These are phyloP conservation scores for Anguilla rostrata DNA, from an alignment of 2,113 vertebrate species.

Conservation along the genomic window DNA sequence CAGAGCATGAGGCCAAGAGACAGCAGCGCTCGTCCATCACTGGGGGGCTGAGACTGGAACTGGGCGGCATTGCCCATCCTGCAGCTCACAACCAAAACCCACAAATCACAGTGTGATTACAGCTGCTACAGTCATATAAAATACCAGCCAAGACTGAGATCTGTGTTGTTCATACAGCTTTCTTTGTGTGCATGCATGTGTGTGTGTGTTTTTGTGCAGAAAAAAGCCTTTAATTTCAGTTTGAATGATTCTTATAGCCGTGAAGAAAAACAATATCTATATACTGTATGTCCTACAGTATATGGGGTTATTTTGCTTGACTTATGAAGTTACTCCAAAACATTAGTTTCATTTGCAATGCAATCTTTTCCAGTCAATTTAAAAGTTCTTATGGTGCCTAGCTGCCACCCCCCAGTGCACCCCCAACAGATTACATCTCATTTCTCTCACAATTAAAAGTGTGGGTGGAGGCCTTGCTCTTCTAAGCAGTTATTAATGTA, in stretches of 20 bases:
- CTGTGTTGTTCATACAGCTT: constrained; percentile 47
- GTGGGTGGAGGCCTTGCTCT: constrained; percentile 7
- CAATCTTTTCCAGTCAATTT: not conserved
- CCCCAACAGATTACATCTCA: constrained; percentile 19
- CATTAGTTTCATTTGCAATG: not conserved
- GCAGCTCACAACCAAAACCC: constrained; percentile 28
- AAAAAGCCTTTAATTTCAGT: too few species aligned
- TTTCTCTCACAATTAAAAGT: constrained; percentile 25
- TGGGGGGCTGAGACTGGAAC: constrained; percentile 51
- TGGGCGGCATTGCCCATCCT: constrained; percentile 24
- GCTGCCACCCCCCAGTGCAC: not conserved
- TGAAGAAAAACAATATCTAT: too few species aligned
- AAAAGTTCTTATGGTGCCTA: not conserved
- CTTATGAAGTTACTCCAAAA: not conserved
- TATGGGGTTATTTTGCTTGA: not conserved
- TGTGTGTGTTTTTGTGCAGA: too few species aligned
- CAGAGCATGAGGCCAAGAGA: constrained; percentile 84
- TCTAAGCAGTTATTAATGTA: constrained; percentile 28
- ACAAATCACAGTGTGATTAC: constrained; percentile 36
- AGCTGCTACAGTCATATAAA: constrained; percentile 37
- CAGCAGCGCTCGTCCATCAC: constrained; percentile 90
- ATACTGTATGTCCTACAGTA: too few species aligned
- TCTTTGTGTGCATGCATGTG: constrained; percentile 25
- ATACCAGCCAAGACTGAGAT: constrained; percentile 46
- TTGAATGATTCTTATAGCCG: too few species aligned